Conservation (phyloP, 2,888 invertebrate genomes). For the Nymphalis polychloros region DNA sequence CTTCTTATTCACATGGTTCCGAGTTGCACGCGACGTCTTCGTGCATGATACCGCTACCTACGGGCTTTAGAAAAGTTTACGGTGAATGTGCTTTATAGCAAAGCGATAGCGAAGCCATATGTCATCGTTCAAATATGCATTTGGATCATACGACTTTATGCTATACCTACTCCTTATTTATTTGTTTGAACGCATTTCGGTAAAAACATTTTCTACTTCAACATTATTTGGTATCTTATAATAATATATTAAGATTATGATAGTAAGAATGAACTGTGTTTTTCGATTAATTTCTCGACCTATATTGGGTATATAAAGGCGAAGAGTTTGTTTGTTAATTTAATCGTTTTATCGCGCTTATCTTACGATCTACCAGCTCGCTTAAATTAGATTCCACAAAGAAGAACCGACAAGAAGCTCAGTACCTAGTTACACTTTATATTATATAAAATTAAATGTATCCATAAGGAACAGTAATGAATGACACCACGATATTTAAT, state of each 20-base stretch:
- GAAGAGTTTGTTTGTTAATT: too few relatives aligned
- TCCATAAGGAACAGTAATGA: too few relatives aligned
- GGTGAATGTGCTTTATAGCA: slow-evolving; percentile 15
- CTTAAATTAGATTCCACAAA: too few relatives aligned
- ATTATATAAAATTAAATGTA: too few relatives aligned
- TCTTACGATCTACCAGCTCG: too few relatives aligned
- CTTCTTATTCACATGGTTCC: slow-evolving; percentile 35
- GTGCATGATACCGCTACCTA: slow-evolving; percentile 32
- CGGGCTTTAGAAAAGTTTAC: slow-evolving; percentile 23
- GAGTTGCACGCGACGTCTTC: slow-evolving; percentile 37
- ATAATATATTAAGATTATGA: too few relatives aligned
- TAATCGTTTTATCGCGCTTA: too few relatives aligned
- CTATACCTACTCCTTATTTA: neutral
- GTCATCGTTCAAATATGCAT: slow-evolving; percentile 21
- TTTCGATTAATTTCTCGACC: too few relatives aligned
- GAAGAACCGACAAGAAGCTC: too few relatives aligned
- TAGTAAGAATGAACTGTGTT: too few relatives aligned
- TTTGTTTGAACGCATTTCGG: neutral
- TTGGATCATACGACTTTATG: slow-evolving; percentile 2
- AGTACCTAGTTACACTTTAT: slow-evolving; percentile 22
- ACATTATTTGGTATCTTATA: neutral
- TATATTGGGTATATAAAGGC: too few relatives aligned
- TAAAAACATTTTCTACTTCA: neutral
- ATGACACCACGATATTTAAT: too few relatives aligned
- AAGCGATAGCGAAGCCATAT: slow-evolving; percentile 15